Base-by-base conservation (phyloP, 1,140 invertebrate species). In the Carcinoscorpius rotundicauda region DNA sequence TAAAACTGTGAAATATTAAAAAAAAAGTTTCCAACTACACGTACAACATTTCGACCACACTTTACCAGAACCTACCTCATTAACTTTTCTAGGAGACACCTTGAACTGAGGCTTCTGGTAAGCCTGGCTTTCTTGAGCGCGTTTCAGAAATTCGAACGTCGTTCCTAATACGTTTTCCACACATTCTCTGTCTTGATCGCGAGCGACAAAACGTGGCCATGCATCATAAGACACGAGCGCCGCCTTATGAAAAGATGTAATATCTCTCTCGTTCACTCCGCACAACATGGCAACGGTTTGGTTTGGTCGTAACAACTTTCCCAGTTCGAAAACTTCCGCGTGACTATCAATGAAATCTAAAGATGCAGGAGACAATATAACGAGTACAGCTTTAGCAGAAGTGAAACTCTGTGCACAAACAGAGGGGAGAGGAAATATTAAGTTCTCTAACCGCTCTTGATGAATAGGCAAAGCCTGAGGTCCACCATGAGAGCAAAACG, bases 151-250 rank as follows among this genome's bases (percentile, higher is more conserved):
- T 29, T 29, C 29, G 29, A 29, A 29, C 29, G 29, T 29, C 29
- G 29, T 29, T 29, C 29, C 29, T 29, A 29, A 29, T 29, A 29
- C 29, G 29, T 29, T 29, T 29, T 29, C 29, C 29, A 29, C 29
- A 71, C 90, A 89, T 1, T 84, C 84, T 59, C 86, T 85, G 72
- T 91, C 88, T 72, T 90, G 86, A 72, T 89, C 86, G 68, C 83
- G 82, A 0, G 84, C 83, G 4, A 87, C 85, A 75, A 87, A 85
- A 69, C 86, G 85, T 55, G 84, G 81, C 88, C 89, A 92, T 68
- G 85, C 81, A 51, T 84, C 81, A 72, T 86, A 90, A 8, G 81
- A 82, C 3, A 86, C 80, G 65, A 90, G 79, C 29, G 83, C 63
- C 29, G 83, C 63, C 63, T 77, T 75, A 61, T 84, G 80, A 52